Conservation (phyloP, 2,888 invertebrate genomes). For the Sisyra terminalis region DNA sequence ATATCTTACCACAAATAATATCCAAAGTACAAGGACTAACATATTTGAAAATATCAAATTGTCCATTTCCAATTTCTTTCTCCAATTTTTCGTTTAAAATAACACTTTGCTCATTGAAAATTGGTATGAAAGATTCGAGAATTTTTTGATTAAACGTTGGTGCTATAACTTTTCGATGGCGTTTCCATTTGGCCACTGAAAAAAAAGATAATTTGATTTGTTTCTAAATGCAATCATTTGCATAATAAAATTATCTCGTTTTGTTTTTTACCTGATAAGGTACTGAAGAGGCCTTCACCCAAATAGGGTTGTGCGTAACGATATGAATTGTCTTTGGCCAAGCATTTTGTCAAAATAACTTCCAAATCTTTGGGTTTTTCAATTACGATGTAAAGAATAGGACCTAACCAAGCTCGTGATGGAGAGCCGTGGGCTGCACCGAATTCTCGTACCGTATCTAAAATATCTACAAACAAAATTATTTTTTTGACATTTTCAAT, state of each 20-base stretch:
- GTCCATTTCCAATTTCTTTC: slow-evolving; percentile 22
- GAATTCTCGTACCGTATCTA: no score
- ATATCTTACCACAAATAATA: slow-evolving; percentile 41
- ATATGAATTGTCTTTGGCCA: slow-evolving; percentile 1
- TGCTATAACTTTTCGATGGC: slow-evolving; percentile 37
- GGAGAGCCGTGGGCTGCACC: background rate
- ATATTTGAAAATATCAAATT: slow-evolving; percentile 34
- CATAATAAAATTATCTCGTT: background rate
- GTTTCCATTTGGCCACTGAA: slow-evolving; percentile 39
- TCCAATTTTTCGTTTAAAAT: slow-evolving; percentile 30
- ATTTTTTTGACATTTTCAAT: no score
- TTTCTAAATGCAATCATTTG: background rate
- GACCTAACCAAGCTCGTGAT: background rate
- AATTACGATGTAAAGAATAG: background rate
- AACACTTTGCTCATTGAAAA: slow-evolving; percentile 39
- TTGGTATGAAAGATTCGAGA: slow-evolving; percentile 39
- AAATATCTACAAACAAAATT: no score
- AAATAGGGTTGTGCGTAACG: background rate
- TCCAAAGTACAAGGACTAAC: slow-evolving; percentile 40
- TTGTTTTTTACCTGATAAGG: background rate
- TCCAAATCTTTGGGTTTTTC: slow-evolving; percentile 4
- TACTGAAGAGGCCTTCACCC: slow-evolving; percentile 2
- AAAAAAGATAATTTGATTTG: slow-evolving; percentile 9
- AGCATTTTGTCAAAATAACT: slow-evolving; percentile 1
- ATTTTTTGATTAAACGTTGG: slow-evolving; percentile 47